Evolutionary conservation across 2,113 vertebrate genomes (phyloP).

Genomic region (Mesoclemmys tuberculata): DNA sequence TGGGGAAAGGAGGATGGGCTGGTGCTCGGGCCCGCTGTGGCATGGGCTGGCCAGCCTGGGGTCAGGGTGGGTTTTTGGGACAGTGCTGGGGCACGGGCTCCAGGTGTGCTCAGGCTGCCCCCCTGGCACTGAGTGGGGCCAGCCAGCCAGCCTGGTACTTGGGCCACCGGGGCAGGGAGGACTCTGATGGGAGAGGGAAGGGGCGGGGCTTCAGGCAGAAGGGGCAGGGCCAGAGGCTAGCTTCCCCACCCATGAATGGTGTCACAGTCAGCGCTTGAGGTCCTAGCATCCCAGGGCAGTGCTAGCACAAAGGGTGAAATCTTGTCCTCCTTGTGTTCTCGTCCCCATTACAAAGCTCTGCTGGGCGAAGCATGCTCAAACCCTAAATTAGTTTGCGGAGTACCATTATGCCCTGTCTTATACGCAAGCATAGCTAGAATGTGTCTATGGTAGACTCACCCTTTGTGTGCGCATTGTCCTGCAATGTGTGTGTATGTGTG

Average conservation of each 20-base stretch:
- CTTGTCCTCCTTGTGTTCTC: neutral
- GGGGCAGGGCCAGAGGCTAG: too few species aligned
- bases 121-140: too few species aligned
- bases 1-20: too few species aligned
- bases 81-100: too few species aligned
- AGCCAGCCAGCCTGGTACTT: too few species aligned
- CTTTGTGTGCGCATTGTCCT: fast-evolving
- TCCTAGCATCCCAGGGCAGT: neutral
- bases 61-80: too few species aligned
- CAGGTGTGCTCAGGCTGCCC: too few species aligned
- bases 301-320: neutral
- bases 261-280: too few species aligned
- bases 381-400: fast-evolving
- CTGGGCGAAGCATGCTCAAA: neutral
- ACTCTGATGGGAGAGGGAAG: neutral
- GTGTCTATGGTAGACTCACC: fast-evolving
- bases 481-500: neutral
- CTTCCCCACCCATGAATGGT: neutral
- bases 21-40: too few species aligned
- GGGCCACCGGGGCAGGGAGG: too few species aligned
- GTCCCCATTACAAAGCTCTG: neutral
- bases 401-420: neutral
- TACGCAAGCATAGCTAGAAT: neutral
- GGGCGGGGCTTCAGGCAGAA: fast-evolving
- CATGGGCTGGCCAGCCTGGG: too few species aligned